Conservation (phyloP, 2,888 invertebrate species). For the Luperina nickerlii region DNA sequence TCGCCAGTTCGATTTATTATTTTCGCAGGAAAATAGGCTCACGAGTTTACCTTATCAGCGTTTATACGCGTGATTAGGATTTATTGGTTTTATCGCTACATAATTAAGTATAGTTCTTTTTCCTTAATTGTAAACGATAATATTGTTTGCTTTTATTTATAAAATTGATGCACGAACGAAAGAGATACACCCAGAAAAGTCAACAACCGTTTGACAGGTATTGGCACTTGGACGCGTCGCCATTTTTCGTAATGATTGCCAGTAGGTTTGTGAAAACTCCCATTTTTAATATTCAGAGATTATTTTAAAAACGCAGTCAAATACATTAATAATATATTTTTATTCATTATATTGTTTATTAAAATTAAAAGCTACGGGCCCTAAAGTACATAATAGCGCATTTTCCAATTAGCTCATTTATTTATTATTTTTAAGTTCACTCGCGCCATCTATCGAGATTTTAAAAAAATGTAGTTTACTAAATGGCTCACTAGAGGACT, state of each 20-base stretch:
- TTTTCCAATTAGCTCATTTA: no score
- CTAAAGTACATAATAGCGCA: no score
- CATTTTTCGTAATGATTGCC: constrained; percentile 72
- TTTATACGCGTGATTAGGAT: constrained; percentile 32
- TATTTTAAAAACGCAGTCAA: background rate
- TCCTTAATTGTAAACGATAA: constrained; percentile 23
- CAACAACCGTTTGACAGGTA: constrained; percentile 88
- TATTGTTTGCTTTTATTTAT: constrained; percentile 46
- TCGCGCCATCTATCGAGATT: constrained; percentile 14
- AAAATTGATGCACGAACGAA: constrained; percentile 58
- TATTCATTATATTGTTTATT: no score
- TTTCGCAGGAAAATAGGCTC: constrained; percentile 48
- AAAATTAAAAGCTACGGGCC: background rate
- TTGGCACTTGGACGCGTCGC: constrained; percentile 73
- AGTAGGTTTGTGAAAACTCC: constrained; percentile 42
- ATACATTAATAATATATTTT: no score
- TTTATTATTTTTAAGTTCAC: no score
- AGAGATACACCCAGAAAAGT: constrained; percentile 77
- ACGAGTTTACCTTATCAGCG: constrained; percentile 31
- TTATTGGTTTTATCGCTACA: constrained; percentile 46
- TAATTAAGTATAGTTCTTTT: constrained; percentile 36
- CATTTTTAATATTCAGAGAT: background rate
- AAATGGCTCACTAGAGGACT: constrained; percentile 9
- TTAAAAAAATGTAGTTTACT: background rate
- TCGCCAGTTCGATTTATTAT: constrained; percentile 59